These are phyloP conservation scores for Catharus ustulatus DNA, from an alignment of 2,797 vertebrate species.

Conservation along the genomic window DNA sequence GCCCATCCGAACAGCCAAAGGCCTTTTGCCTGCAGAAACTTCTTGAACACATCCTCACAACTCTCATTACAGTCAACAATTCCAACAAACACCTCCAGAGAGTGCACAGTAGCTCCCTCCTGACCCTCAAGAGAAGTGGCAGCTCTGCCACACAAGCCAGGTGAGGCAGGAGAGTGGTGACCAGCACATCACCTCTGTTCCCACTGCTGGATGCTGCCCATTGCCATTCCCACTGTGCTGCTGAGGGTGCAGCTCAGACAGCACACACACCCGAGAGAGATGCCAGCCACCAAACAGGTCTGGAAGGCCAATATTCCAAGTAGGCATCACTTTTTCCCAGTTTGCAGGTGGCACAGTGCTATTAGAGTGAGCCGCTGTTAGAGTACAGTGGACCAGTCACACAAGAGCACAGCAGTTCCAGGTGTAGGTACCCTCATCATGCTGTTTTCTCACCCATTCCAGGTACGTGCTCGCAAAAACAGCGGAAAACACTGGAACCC, in stretches of 20 bases:
- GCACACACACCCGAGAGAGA: neutral
- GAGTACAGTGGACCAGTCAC: neutral
- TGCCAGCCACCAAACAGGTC: neutral
- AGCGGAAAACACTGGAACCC: fast-evolving
- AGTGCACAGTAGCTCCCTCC: neutral
- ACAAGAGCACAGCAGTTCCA: neutral
- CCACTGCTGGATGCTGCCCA: neutral
- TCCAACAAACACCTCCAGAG: neutral
- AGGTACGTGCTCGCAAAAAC: fast-evolving
- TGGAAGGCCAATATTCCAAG: neutral
- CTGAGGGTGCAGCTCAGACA: neutral
- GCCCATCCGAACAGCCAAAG: neutral
- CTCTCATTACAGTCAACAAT: neutral
- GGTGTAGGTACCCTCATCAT: neutral
- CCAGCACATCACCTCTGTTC: neutral
- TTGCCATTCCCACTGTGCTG: neutral
- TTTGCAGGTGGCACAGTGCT: neutral
- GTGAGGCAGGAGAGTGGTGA: neutral
- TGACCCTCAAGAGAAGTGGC: constrained; percentile 12
- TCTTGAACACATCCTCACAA: neutral
- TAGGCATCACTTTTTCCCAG: fast-evolving
- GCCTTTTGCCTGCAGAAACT: neutral
- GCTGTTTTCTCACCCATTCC: neutral
- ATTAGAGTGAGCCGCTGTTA: neutral
- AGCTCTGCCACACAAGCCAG: constrained; percentile 26